Evolutionary conservation across 1,140 invertebrate genomes (phyloP), one percentile per base, ranked within the genome.

Genomic region (Psilanteris sp.): DNA sequence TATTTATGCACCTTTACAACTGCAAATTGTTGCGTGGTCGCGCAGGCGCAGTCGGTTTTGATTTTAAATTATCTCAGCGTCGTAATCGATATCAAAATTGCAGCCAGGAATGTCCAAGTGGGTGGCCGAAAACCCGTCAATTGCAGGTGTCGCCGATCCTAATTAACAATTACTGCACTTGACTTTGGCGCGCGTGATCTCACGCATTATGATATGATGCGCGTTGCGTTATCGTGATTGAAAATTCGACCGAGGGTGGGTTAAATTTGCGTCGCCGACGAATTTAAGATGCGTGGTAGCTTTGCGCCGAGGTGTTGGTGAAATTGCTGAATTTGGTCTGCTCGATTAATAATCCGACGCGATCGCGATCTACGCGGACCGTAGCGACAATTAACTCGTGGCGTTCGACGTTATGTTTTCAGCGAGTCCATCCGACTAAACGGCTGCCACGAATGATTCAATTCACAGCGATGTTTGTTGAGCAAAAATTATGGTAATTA

Each of bases 131-230:
- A 31, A 34, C 10, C 44, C 29, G 10, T 68, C 62, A 52, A 31
- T 68, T 57, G 18, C 3, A 10, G 32, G 43, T 57, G 43, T 57
- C 64, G 64, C 29, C 29, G 26, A 76, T 66, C 80, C 80, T 85
- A 84, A 86, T 86, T 85, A 86, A 80, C 80, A 84, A 86, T 85
- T 80, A 84, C 73, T 66, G 68, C n/a, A n/a, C 76, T 83, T 83
- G 84, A 83, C 78, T 79, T 75, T 59, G 50, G 37, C 57, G 41
- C 37, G 71, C 78, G 32, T 50, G 39, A 50, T 50, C 43, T 48
- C 37, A 34, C 67, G 29, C 55, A n/a, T n/a, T n/a, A n/a, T n/a
- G n/a, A n/a, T 27, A 46, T 46, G 54, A 55, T 13, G 27, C 22
- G 11, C 13, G 16, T 27, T 48, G 48, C 27, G 52, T 24, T 48